Evolutionary conservation across 2,113 vertebrate species (phyloP).

Genomic region (Micromys minutus): DNA sequence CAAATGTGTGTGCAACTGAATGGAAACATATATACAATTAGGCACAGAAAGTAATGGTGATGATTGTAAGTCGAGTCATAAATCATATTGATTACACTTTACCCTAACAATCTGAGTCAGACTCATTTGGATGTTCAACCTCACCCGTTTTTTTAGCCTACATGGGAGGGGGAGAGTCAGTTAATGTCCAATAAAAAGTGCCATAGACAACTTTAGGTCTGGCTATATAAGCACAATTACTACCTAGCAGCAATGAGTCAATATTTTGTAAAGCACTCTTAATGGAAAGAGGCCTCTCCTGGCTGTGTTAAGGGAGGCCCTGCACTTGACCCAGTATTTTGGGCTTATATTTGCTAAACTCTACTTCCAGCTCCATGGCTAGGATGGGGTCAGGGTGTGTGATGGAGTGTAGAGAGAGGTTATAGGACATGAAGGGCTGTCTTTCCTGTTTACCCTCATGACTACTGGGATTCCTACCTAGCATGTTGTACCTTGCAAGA

Average conservation of each 20-base stretch:
- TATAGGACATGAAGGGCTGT: not conserved
- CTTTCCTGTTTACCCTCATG: slow-evolving; percentile 43
- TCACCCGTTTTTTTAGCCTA: slow-evolving; percentile 51
- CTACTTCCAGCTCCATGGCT: not conserved
- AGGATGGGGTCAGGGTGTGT: not conserved
- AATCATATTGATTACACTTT: slow-evolving; percentile 59
- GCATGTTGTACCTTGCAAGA: slow-evolving; percentile 57
- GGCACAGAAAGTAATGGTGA: slow-evolving; percentile 42
- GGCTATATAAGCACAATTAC: slow-evolving; percentile 42
- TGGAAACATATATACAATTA: slow-evolving; percentile 45
- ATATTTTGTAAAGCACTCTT: slow-evolving; percentile 51
- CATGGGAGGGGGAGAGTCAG: not conserved
- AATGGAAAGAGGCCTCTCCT: slow-evolving; percentile 35
- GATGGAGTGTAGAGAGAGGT: not conserved
- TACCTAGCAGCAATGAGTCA: slow-evolving; percentile 57
- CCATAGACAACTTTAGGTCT: slow-evolving; percentile 57
- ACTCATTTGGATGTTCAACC: slow-evolving; percentile 61
- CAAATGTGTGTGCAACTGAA: slow-evolving; percentile 25
- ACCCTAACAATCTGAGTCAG: slow-evolving; percentile 65
- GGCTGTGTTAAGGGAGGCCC: not conserved
- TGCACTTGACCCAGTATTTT: slow-evolving; percentile 21
- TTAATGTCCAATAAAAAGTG: slow-evolving; percentile 68
- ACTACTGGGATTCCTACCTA: slow-evolving; percentile 45
- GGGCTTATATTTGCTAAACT: slow-evolving; percentile 1
- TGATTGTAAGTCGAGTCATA: slow-evolving; percentile 36